These are phyloP conservation scores for Morus bassanus DNA, from an alignment of 2,797 vertebrate species.

Conservation along the genomic window DNA sequence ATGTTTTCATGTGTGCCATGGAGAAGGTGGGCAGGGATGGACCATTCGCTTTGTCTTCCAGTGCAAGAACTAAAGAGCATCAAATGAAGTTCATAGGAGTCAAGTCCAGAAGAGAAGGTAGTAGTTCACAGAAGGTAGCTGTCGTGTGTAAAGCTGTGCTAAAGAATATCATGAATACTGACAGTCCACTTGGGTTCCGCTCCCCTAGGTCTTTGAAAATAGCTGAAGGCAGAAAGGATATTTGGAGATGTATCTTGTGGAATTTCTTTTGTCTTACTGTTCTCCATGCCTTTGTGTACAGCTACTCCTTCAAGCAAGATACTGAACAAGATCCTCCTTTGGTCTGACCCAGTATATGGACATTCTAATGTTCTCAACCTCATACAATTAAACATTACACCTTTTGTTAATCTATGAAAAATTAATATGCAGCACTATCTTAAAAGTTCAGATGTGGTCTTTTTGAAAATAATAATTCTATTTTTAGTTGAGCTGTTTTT, in stretches of 20 bases:
- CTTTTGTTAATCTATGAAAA: not conserved
- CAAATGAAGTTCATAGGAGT: not conserved
- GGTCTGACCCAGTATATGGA: not conserved
- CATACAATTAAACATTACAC: not conserved
- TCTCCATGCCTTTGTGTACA: not conserved
- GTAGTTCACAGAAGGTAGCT: not conserved
- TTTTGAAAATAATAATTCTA: not conserved
- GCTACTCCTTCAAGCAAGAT: not conserved
- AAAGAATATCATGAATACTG: not conserved
- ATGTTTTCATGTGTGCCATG: rapidly evolving
- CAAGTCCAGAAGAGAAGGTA: not conserved
- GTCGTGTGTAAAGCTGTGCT: not conserved
- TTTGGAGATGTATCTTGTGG: not conserved
- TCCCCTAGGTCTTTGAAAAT: not conserved
- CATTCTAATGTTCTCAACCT: not conserved
- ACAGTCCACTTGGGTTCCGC: not conserved
- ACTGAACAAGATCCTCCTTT: not conserved
- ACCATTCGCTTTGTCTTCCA: not conserved
- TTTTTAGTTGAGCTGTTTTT: not conserved
- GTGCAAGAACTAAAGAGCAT: not conserved
- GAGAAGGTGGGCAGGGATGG: not conserved
- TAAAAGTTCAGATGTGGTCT: not conserved
- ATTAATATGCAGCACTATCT: not conserved
- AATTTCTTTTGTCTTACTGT: not conserved
- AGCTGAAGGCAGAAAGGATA: not conserved